These are phyloP conservation scores for Bujurquina vittata DNA, from an alignment of 2,113 vertebrate genomes.

Conservation along the genomic window DNA sequence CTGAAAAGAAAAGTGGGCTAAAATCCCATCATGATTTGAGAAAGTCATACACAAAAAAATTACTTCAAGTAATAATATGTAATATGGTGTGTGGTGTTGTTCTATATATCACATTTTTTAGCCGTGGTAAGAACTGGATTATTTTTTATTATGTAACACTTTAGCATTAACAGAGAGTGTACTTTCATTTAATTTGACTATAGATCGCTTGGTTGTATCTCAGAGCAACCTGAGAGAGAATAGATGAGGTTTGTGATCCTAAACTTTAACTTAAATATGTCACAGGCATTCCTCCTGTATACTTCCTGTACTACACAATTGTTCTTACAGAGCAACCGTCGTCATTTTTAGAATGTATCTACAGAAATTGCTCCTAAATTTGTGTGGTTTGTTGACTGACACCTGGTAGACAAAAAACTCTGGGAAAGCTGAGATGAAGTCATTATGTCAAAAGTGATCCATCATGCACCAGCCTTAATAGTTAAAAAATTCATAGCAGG, in stretches of 20 bases:
- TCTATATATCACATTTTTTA: neutral
- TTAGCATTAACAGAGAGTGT: neutral
- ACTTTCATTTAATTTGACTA: too few relatives aligned
- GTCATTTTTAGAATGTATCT: constrained; percentile 8
- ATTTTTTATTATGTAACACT: neutral
- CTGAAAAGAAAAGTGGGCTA: too few relatives aligned
- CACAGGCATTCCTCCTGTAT: neutral
- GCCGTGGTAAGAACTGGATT: neutral
- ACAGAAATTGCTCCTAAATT: neutral
- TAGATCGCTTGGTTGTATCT: neutral
- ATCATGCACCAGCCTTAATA: constrained; percentile 44
- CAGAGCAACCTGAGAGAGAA: neutral
- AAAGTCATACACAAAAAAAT: too few relatives aligned
- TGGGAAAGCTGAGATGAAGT: constrained; percentile 33
- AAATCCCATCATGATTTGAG: too few relatives aligned
- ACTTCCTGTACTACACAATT: neutral
- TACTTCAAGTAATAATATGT: too few relatives aligned
- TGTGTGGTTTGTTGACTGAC: neutral
- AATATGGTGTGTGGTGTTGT: too few relatives aligned
- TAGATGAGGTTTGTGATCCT: neutral
- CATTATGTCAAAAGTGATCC: constrained; percentile 57
- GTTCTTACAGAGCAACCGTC: neutral
- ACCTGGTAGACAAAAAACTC: constrained; percentile 26
- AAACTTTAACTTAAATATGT: neutral
- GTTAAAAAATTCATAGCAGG: constrained; percentile 41